Evolutionary conservation across 2,113 vertebrate genomes (phyloP).

Genomic region (Nannobrachium achirus): DNA sequence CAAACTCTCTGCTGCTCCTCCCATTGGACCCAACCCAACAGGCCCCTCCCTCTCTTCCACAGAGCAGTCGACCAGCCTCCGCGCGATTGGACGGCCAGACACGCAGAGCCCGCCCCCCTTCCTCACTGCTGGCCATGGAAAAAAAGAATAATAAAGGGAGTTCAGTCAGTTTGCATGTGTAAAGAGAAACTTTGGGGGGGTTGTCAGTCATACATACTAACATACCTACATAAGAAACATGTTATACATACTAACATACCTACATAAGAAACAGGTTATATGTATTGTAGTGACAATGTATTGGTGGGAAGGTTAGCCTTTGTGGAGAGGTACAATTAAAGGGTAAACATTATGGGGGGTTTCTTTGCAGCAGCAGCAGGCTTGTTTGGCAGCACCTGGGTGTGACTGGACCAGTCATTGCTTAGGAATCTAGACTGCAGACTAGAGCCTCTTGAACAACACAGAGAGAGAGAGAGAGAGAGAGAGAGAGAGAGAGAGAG

Average conservation of each 20-base stretch:
- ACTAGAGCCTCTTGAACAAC: constrained; percentile 48
- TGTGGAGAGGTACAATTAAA: not conserved
- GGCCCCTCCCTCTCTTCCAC: constrained; percentile 50
- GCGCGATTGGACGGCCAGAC: constrained; percentile 59
- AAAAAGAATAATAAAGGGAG: constrained; percentile 32
- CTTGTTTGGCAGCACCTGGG: constrained; percentile 60
- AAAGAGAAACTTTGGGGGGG: constrained; percentile 39
- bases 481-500: constrained; percentile 25
- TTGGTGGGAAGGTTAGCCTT: not conserved
- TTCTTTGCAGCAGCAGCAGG: constrained; percentile 16
- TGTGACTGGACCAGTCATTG: constrained; percentile 74
- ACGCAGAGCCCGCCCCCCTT: constrained; percentile 43
- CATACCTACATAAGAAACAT: not conserved
- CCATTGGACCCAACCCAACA: constrained; percentile 52
- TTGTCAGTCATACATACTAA: not conserved
- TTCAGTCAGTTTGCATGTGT: constrained; percentile 32
- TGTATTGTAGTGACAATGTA: not conserved
- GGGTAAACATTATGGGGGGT: constrained; percentile 2
- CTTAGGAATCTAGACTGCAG: constrained; percentile 76
- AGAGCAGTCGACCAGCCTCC: constrained; percentile 43
- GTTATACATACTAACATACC: not conserved
- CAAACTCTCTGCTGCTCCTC: constrained; percentile 65
- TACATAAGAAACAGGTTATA: not conserved
- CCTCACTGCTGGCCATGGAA: constrained; percentile 50
- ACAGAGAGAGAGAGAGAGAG: constrained; percentile 21